Base-by-base conservation (phyloP, 2,888 invertebrate genomes). In the Orthosia incerta region DNA sequence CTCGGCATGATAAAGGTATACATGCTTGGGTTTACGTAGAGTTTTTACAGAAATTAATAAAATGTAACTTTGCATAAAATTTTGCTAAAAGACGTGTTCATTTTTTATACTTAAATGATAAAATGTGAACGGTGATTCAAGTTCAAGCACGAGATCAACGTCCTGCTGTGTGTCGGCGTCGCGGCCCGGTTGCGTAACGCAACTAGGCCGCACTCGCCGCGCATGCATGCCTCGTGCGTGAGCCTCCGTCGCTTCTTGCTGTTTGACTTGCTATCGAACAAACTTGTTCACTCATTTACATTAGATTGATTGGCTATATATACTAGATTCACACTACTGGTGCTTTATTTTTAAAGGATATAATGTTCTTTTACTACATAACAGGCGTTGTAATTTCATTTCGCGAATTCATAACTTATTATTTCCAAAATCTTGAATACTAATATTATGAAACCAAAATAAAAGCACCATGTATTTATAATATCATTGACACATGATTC, bases 81-180 rank as follows among this genome's bases (percentile, higher is more conserved):
- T 18, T 60, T 16, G 16, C 79, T 59, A 20, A 39, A 64, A 50
- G 18, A n/a, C 16, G 16, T 79, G 15, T 56, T 18, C 1, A 13
- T 3, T 59, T 26, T 59, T 63, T 67, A 9, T 31, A 57, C 64
- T 59, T 69, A 57, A 63, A 63, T 45, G 9, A 31, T 51, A 55
- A 57, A 50, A 73, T 59, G 20, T 63, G 74, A 61, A 55, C 63
- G 48, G 45, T 59, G 71, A 76, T 86, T 91, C 93, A 94, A 94
- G 94, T 94, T 94, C 94, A 94, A 93, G 92, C 90, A 89, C 88
- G 92, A 94, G 95, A 94, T 93, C 94, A 95, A 94, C 88, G 95
- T 94, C 94, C 95, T 93, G 87, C 79, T 88, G 86, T 78, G 60
- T 74, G 78, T 68, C 78, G 79, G 78, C 86, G 87, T 88, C 87